phyloP scores from a whole-genome alignment of 1,140 invertebrate species.

The Pogonomyrmex californicus region DNA sequence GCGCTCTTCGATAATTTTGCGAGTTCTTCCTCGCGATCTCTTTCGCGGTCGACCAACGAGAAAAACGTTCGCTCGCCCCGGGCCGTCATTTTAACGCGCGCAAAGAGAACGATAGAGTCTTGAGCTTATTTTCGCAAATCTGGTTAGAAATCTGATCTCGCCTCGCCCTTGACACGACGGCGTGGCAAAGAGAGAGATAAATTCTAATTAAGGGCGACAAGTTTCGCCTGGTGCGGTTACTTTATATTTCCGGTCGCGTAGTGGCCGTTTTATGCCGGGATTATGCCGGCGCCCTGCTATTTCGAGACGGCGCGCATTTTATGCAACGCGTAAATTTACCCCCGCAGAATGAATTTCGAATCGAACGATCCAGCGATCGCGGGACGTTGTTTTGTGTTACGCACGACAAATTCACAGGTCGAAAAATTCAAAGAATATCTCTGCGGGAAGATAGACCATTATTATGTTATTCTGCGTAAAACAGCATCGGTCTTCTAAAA shows the following conservation, averaged over 20 bases:
- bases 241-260: constrained; percentile 73
- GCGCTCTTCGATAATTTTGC: constrained; percentile 2
- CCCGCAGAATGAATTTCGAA: constrained; percentile 48
- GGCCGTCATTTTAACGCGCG: constrained; percentile 18
- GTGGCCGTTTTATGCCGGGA: constrained; percentile 53
- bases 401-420: background rate
- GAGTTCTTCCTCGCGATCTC: background rate
- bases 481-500: background rate
- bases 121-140: constrained; percentile 39
- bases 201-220: constrained; percentile 75
- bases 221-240: constrained; percentile 44
- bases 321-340: constrained; percentile 44
- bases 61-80: background rate
- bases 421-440: constrained; percentile 1
- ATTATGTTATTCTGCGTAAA: background rate
- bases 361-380: constrained; percentile 19
- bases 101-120: background rate
- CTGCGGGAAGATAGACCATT: background rate
- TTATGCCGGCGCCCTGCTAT: constrained; percentile 53
- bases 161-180: constrained; percentile 11
- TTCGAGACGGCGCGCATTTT: constrained; percentile 11
- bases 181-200: constrained; percentile 62
- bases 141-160: constrained; percentile 8
- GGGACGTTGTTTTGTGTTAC: background rate
- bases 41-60: background rate